Evolutionary conservation across 2,113 vertebrate species (phyloP).

Genomic region (Terrapene triunguis): DNA sequence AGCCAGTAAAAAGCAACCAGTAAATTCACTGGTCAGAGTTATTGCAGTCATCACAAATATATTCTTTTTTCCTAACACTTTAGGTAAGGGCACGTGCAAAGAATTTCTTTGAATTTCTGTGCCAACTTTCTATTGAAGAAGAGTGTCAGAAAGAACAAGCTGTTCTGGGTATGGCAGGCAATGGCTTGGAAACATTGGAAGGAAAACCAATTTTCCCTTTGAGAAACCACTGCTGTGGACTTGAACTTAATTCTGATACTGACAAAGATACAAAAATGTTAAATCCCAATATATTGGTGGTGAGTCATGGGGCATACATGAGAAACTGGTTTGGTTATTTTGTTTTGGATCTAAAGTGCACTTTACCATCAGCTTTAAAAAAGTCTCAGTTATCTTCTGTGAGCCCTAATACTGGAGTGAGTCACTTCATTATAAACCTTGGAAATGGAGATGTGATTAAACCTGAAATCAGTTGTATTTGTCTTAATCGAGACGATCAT

Average conservation of each 20-base stretch:
- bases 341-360: conserved; percentile 86
- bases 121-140: conserved; percentile 80
- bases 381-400: conserved; percentile 85
- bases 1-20: neutral
- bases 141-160: neutral
- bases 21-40: neutral
- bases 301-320: conserved; percentile 96
- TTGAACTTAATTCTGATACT: neutral
- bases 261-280: conserved; percentile 26
- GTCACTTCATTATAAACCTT: conserved; percentile 87
- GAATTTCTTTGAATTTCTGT: conserved; percentile 90
- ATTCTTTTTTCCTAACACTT: neutral
- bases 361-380: conserved; percentile 81
- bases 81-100: conserved; percentile 90
- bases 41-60: neutral
- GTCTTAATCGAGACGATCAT: conserved; percentile 90
- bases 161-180: neutral
- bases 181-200: conserved; percentile 42
- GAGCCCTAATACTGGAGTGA: conserved; percentile 93
- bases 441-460: conserved; percentile 63
- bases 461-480: conserved; percentile 82
- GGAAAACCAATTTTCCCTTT: conserved; percentile 62
- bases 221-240: conserved; percentile 7
- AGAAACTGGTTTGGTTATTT: conserved; percentile 88
- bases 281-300: conserved; percentile 84